These are phyloP conservation scores for Lophius americanus DNA, from an alignment of 2,797 vertebrate genomes.

Conservation along the genomic window DNA sequence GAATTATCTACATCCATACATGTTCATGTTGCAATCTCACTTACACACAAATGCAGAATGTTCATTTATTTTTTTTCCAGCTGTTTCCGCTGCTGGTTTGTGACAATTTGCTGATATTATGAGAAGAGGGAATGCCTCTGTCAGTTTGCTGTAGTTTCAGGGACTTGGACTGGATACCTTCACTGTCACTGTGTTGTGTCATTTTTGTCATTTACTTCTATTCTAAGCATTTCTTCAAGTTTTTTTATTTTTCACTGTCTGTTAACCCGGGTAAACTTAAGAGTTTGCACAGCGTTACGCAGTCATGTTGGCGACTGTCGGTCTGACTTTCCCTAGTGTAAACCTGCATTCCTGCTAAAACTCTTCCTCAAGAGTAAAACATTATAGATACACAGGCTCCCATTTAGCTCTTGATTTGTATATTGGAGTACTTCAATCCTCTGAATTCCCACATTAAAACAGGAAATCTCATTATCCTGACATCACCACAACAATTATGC, in stretches of 20 bases:
- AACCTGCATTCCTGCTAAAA: constrained; percentile 23
- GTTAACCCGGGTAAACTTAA: not conserved
- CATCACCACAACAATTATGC: not conserved
- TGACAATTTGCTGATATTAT: constrained; percentile 49
- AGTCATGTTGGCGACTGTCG: constrained; percentile 30
- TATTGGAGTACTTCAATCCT: constrained; percentile 8
- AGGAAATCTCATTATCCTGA: constrained; percentile 9
- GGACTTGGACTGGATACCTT: constrained; percentile 17
- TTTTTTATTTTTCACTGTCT: constrained; percentile 5
- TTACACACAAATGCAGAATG: not conserved
- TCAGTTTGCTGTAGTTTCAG: constrained; percentile 40
- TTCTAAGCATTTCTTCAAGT: not conserved
- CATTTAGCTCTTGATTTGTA: constrained; percentile 20
- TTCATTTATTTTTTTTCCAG: constrained; percentile 34
- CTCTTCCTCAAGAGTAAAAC: constrained; percentile 24
- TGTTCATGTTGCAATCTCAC: not conserved
- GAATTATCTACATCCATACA: constrained; percentile 3
- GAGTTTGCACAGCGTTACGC: constrained; percentile 18
- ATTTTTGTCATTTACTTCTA: not conserved
- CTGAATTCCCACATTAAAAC: constrained; percentile 26
- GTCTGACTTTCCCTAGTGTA: constrained; percentile 39
- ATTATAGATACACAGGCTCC: constrained; percentile 17
- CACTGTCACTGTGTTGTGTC: constrained; percentile 1
- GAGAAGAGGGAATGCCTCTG: constrained; percentile 57
- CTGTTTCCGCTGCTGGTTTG: constrained; percentile 34